Evolutionary conservation across 1,140 invertebrate genomes (phyloP).

Genomic region (Aradophagus sp.): DNA sequence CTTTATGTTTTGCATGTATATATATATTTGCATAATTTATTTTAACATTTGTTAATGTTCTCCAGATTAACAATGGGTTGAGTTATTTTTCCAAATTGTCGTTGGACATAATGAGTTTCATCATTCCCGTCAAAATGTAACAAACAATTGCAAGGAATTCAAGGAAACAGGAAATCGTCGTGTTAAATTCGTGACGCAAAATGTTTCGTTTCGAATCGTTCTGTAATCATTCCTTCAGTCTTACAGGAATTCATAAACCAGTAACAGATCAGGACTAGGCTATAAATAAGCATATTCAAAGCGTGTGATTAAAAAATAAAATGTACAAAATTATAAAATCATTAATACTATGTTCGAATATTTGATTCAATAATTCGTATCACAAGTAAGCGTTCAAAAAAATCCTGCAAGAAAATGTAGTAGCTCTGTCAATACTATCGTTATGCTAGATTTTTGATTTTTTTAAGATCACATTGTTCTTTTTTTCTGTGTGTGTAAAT

Average conservation of each 20-base stretch:
- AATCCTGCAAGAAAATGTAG: conserved; percentile 3
- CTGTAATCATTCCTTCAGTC: too few species aligned
- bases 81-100: too few species aligned
- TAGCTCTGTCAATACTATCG: not conserved
- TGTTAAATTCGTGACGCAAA: too few species aligned
- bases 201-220: too few species aligned
- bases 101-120: too few species aligned
- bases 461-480: conserved; percentile 7
- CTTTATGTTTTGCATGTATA: too few species aligned
- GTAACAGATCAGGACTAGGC: conserved; percentile 54
- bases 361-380: conserved; percentile 13
- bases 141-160: too few species aligned
- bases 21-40: too few species aligned
- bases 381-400: conserved; percentile 9
- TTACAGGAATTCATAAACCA: conserved; percentile 58
- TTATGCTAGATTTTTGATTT: conserved; percentile 8
- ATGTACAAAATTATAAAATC: conserved; percentile 33
- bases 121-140: too few species aligned
- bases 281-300: conserved; percentile 30
- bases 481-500: conserved; percentile 1
- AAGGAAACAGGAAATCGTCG: too few species aligned
- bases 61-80: too few species aligned
- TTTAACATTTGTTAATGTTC: too few species aligned
- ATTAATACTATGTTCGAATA: conserved; percentile 15
- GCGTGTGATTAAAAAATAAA: conserved; percentile 35